Evolutionary conservation across 1,140 invertebrate genomes (phyloP), one percentile per base, ranked within the genome.

Genomic region (Sycobia sp.): DNA sequence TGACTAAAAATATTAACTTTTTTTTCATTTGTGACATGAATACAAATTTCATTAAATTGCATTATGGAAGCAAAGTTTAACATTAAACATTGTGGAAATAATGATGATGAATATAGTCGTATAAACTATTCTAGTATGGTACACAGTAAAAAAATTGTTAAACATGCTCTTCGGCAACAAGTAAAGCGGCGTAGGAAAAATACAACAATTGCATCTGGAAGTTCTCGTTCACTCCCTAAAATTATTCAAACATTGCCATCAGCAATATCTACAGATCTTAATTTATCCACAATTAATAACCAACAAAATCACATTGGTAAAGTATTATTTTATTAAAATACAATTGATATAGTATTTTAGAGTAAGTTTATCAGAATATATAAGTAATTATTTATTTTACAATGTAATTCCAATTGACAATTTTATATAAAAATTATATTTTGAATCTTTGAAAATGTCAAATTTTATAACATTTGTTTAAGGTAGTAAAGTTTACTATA

Each of bases 141-240:
- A 60, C 80, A 84, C 67, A 84, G 83, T 29, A 85, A 85, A 73
- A 86, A 87, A 74, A 85, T 87, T 14, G 86, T 88, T 46, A 90
- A 90, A 73, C 88, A 89, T 80, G 88, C 88, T 54, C 69, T 90
- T 61, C 85, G 89, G 71, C 91, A 92, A 78, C 90, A 92, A 73
- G 90, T 90, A 16, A 91, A 91, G 68, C 80, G 90, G 61, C 83
- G 90, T 67, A 85, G 89, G 71, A 91, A 91, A 81, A 92, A 90
- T 70, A 89, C 87, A 13, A 88, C 86, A 22, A 88, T 89, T 69
- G 90, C 90, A 11, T 86, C 88, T 49, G 86, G 86, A 51, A 89
- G 87, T 76, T 83, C 86, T 32, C 83, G 86, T 67, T 83, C 88
- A 57, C 73, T 90, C 67, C 88, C 89, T 11, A 81, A 86, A 62